These are phyloP conservation scores for Ophion slaviceki DNA, from an alignment of 2,888 invertebrate genomes.

Conservation along the genomic window DNA sequence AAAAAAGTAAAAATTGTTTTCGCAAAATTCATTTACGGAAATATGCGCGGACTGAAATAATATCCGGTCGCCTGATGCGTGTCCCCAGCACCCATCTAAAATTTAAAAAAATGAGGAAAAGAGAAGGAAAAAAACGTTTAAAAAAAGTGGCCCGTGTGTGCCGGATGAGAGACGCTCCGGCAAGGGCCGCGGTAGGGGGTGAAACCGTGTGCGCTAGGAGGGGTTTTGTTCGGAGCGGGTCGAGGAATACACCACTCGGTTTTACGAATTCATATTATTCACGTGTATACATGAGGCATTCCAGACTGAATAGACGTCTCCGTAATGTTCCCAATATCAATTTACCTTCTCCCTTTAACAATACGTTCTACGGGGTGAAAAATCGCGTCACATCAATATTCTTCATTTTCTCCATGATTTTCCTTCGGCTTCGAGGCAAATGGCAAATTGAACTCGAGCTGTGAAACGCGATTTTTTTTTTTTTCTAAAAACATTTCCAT, in stretches of 20 bases:
- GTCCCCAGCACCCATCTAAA: conserved; percentile 71
- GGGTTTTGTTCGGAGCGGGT: conserved; percentile 55
- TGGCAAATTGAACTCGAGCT: too few species aligned
- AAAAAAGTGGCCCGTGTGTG: conserved; percentile 64
- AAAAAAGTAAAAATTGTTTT: conserved; percentile 83
- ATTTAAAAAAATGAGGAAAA: conserved; percentile 49
- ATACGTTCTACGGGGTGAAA: not conserved
- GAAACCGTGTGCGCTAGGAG: conserved; percentile 63
- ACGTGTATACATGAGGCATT: conserved; percentile 39
- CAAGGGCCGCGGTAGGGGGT: conserved; percentile 58
- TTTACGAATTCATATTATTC: conserved; percentile 49
- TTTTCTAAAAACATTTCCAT: too few species aligned
- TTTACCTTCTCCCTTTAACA: not conserved
- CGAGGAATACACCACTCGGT: conserved; percentile 55
- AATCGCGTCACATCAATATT: not conserved
- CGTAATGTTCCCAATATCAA: not conserved
- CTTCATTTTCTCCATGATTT: too few species aligned
- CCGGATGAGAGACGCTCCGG: conserved; percentile 61
- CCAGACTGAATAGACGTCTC: conserved; percentile 1
- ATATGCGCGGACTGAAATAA: conserved; percentile 83
- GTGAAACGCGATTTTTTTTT: too few species aligned
- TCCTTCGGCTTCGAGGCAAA: too few species aligned
- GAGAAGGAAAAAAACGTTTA: conserved; percentile 65
- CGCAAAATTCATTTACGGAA: conserved; percentile 83
- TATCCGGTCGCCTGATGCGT: conserved; percentile 81